Conservation (phyloP, 2,888 invertebrate genomes). For the Ditula angustiorana region DNA sequence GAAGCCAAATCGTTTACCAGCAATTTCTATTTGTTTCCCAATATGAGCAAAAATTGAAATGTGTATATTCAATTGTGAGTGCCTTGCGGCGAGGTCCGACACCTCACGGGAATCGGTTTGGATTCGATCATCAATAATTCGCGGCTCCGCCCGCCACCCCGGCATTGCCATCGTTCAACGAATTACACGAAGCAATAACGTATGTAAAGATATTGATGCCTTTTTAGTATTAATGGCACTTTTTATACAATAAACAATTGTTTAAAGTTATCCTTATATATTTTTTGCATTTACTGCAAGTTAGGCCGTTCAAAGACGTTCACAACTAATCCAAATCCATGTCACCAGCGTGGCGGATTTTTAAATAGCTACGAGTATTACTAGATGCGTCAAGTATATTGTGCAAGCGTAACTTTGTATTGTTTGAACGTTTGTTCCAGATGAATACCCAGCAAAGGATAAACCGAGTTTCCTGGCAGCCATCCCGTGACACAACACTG, state of each 20-base stretch:
- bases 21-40: constrained; percentile 7
- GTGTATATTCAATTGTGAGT: constrained; percentile 22
- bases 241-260: neutral
- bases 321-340: neutral
- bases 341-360: no score
- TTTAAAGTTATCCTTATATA: neutral
- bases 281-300: neutral
- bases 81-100: constrained; percentile 37
- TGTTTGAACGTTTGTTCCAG: constrained; percentile 21
- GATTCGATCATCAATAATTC: constrained; percentile 60
- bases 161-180: constrained; percentile 53
- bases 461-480: constrained; percentile 5
- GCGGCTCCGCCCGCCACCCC: constrained; percentile 52
- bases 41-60: constrained; percentile 14
- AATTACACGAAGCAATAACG: constrained; percentile 64
- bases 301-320: neutral
- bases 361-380: neutral
- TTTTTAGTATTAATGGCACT: constrained; percentile 2
- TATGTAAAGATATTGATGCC: constrained; percentile 12
- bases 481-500: constrained; percentile 7
- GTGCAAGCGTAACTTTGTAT: constrained; percentile 11
- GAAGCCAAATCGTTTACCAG: constrained; percentile 3
- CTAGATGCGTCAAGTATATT: neutral
- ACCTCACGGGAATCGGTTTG: constrained; percentile 46
- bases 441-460: constrained; percentile 13